Evolutionary conservation across 2,888 invertebrate genomes (phyloP).

Genomic region (Leucophenga montana): DNA sequence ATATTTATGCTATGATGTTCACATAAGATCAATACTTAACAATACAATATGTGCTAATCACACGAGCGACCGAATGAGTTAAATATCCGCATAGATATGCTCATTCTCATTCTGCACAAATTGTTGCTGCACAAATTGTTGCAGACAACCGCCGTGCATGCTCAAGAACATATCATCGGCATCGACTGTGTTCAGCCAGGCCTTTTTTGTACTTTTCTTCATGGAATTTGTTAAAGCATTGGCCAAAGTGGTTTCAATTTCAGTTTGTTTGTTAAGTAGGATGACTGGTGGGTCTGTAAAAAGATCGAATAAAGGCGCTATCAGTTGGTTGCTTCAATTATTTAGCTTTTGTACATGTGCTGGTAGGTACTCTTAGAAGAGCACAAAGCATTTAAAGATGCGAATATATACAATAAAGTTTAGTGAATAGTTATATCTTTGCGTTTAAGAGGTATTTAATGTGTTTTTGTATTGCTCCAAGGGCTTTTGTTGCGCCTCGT

Average conservation of each 20-base stretch:
- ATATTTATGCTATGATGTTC: background rate
- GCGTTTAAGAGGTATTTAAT: no score
- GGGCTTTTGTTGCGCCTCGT: no score
- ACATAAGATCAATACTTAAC: background rate
- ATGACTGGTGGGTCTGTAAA: constrained; percentile 53
- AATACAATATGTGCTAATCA: background rate
- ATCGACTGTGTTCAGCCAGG: constrained; percentile 37
- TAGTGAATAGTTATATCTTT: no score
- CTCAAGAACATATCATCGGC: constrained; percentile 61
- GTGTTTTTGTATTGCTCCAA: no score
- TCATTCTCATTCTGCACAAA: constrained; percentile 38
- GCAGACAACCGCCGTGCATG: constrained; percentile 65
- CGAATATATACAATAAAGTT: no score
- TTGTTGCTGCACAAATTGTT: constrained; percentile 59
- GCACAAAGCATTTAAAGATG: no score
- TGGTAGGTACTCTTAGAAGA: no score
- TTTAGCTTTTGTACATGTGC: no score
- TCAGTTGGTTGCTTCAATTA: constrained; percentile 39
- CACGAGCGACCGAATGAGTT: constrained; percentile 10
- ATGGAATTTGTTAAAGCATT: constrained; percentile 37
- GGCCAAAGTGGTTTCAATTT: background rate
- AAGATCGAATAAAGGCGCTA: constrained; percentile 48
- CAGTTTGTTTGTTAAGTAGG: constrained; percentile 9
- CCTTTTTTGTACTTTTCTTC: constrained; percentile 21
- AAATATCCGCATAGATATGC: constrained; percentile 51